Conservation (phyloP, 2,797 vertebrate genomes). For the Apogon talboti region DNA sequence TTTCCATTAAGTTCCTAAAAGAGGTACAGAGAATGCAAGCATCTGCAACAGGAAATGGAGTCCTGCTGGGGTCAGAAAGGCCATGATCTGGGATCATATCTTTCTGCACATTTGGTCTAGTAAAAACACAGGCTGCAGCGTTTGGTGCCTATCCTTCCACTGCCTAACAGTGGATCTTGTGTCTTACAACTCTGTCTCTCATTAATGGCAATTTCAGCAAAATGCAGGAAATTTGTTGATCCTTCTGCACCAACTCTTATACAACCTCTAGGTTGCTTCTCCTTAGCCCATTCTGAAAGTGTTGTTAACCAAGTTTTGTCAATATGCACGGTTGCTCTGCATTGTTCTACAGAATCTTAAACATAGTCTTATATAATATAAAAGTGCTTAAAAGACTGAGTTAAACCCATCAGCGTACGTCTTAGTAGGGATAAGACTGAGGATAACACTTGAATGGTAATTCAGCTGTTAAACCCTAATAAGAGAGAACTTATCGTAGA, state of each 20-base stretch:
- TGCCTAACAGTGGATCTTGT: slow-evolving; percentile 16
- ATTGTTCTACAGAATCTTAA: neutral
- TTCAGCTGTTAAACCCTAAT: too few species aligned
- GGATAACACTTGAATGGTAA: too few species aligned
- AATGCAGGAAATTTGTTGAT: slow-evolving; percentile 1
- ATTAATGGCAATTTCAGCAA: neutral
- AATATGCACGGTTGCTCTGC: slow-evolving; percentile 2
- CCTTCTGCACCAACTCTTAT: neutral
- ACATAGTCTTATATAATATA: too few species aligned
- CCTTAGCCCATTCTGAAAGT: neutral
- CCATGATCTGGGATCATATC: slow-evolving; percentile 54
- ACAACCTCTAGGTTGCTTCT: slow-evolving; percentile 5
- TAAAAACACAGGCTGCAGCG: slow-evolving; percentile 14
- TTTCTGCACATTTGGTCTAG: slow-evolving; percentile 45
- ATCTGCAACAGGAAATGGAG: slow-evolving; percentile 70
- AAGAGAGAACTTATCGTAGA: neutral
- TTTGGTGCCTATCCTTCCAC: slow-evolving; percentile 21
- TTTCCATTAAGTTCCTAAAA: slow-evolving; percentile 35
- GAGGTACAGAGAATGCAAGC: slow-evolving; percentile 39
- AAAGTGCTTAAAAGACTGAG: too few species aligned
- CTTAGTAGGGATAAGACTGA: too few species aligned
- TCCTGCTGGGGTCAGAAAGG: slow-evolving; percentile 60
- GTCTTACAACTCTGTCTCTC: slow-evolving; percentile 5
- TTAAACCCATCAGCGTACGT: too few species aligned
- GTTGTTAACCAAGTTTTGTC: neutral